These are phyloP conservation scores for Irena cyanogastra DNA, from an alignment of 2,113 vertebrate species.

Conservation along the genomic window DNA sequence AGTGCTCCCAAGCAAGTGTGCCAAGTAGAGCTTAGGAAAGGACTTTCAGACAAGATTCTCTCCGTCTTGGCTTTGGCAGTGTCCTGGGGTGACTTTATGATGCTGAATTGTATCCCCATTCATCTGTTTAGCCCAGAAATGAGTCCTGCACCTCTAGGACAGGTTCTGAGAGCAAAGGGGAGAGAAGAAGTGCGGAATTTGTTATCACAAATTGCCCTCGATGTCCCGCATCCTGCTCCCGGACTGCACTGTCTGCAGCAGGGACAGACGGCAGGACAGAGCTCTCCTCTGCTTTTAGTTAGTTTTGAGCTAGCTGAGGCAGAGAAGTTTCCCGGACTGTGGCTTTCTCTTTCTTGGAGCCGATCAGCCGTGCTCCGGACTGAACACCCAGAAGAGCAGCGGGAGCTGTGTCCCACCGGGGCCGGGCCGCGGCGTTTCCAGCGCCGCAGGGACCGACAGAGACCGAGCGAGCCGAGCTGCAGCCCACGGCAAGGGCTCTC, in stretches of 20 bases:
- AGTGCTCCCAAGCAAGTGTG: neutral
- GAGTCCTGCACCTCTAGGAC: neutral
- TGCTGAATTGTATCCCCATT: neutral
- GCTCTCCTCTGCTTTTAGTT: neutral
- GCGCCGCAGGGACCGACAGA: rapidly evolving
- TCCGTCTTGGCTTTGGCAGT: neutral
- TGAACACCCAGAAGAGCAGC: too few species aligned
- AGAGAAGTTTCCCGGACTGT: neutral
- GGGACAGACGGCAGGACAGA: neutral
- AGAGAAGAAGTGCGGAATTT: neutral
- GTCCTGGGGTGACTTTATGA: neutral
- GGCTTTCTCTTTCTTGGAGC: neutral
- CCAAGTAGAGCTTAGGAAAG: constrained; percentile 4
- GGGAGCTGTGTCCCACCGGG: neutral
- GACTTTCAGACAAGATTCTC: neutral
- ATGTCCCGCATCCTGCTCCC: neutral
- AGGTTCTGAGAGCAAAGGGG: rapidly evolving
- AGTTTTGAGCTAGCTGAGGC: neutral
- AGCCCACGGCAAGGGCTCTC: too few species aligned
- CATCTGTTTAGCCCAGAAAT: neutral
- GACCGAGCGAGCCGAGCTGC: rapidly evolving
- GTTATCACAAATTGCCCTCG: neutral
- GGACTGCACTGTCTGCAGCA: neutral
- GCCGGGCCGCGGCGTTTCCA: neutral
- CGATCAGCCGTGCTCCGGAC: neutral